Evolutionary conservation across 2,797 vertebrate genomes (phyloP).

Genomic region (Aldrovandia affinis): DNA sequence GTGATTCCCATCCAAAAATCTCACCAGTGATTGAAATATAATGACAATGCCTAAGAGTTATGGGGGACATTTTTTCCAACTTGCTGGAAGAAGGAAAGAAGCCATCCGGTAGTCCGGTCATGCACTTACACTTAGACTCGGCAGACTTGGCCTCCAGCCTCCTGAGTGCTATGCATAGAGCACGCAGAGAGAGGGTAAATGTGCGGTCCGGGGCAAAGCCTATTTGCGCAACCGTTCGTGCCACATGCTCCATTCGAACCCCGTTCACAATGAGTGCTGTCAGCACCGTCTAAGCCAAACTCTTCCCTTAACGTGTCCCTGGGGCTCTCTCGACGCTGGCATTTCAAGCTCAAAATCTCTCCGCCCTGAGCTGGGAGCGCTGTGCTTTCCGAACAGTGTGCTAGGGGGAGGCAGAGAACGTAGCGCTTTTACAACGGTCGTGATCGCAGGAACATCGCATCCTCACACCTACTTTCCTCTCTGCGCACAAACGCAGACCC

Average conservation of each 20-base stretch:
- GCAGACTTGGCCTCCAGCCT: neutral
- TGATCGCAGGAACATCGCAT: constrained; percentile 1
- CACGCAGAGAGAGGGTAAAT: neutral
- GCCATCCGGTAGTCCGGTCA: neutral
- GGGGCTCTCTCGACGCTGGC: neutral
- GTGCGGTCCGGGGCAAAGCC: neutral
- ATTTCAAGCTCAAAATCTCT: neutral
- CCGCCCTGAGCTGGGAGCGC: neutral
- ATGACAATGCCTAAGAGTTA: no score
- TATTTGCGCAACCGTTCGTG: neutral
- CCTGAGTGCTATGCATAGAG: neutral
- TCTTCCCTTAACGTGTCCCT: neutral
- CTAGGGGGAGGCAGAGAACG: neutral
- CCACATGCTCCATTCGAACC: neutral
- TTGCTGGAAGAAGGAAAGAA: neutral
- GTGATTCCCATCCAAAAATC: neutral
- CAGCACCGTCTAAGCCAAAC: neutral
- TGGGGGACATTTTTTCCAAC: neutral
- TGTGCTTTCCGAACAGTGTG: neutral
- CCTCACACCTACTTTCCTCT: neutral
- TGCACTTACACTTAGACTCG: neutral
- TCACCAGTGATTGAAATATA: neutral
- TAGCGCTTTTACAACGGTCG: neutral
- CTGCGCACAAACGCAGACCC: neutral
- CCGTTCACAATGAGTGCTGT: neutral